A percentile compares a stretch with the other conserved stretches of the same genome.
Conservation (phyloP, 2,888 invertebrate genomes). For the Agrilus cyanescens region DNA sequence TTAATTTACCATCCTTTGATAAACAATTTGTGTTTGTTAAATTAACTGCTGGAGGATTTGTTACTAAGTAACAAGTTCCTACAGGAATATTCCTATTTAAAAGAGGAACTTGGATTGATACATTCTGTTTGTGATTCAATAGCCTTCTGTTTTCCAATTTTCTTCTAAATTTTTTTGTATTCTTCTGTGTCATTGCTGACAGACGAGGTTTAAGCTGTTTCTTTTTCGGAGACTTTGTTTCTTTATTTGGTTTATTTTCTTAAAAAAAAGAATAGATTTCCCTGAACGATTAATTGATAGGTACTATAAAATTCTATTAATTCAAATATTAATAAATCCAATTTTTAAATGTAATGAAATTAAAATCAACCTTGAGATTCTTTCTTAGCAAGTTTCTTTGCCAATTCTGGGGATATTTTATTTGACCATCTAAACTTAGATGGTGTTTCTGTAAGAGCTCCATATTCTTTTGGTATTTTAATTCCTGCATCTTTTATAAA, state of each 20-base stretch:
- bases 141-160: slow-evolving; percentile 10
- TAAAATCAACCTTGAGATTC: slow-evolving; percentile 27
- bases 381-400: slow-evolving; percentile 24
- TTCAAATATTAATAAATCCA: too few relatives aligned
- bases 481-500: slow-evolving; percentile 34
- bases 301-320: too few relatives aligned
- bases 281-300: background rate
- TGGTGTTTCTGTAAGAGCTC: slow-evolving; percentile 23
- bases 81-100: too few relatives aligned
- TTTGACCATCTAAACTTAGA: slow-evolving; percentile 24
- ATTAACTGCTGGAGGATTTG: too few relatives aligned
- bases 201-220: slow-evolving; percentile 4
- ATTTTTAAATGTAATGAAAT: too few relatives aligned
- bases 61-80: too few relatives aligned
- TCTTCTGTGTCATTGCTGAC: too few relatives aligned
- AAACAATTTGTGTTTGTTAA: too few relatives aligned
- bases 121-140: too few relatives aligned
- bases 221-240: slow-evolving; percentile 1
- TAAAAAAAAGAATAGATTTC: slow-evolving; percentile 13
- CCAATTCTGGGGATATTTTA: slow-evolving; percentile 26
- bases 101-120: too few relatives aligned
- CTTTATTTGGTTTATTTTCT: slow-evolving; percentile 16
- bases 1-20: too few relatives aligned
- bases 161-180: slow-evolving; percentile 14
- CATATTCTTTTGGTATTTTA: slow-evolving; percentile 29